Percentiles rank a stretch among this genome's conserved stretches.
phyloP scores from a whole-genome alignment of 2,888 invertebrate species.

The Miltochrista miniata region DNA sequence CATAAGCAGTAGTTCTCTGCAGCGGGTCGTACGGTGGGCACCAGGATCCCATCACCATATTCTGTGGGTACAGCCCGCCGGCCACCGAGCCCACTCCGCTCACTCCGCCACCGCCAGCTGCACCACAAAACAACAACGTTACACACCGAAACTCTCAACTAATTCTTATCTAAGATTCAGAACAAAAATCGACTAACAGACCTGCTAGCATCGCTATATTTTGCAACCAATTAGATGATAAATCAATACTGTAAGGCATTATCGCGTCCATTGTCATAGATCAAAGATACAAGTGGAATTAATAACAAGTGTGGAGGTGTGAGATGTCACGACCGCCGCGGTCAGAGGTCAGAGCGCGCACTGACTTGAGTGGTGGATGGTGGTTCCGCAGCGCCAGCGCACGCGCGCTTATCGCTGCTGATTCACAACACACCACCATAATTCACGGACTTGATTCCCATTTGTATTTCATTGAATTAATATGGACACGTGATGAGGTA shows the following conservation, averaged over 20 bases:
- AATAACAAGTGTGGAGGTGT: neutral
- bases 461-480: slow-evolving; percentile 8
- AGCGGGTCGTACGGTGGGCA: slow-evolving; percentile 91
- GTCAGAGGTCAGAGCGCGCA: slow-evolving; percentile 69
- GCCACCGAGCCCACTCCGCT: slow-evolving; percentile 74
- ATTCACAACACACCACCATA: slow-evolving; percentile 46
- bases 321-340: slow-evolving; percentile 48
- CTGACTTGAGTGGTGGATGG: slow-evolving; percentile 40
- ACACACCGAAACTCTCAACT: slow-evolving; percentile 1
- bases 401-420: slow-evolving; percentile 56
- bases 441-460: slow-evolving; percentile 21
- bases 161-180: neutral
- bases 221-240: slow-evolving; percentile 60
- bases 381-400: slow-evolving; percentile 21
- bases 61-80: slow-evolving; percentile 89
- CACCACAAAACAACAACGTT: slow-evolving; percentile 12
- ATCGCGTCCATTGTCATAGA: slow-evolving; percentile 45
- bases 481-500: slow-evolving; percentile 9
- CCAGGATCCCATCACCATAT: slow-evolving; percentile 91
- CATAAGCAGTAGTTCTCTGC: slow-evolving; percentile 92
- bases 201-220: slow-evolving; percentile 62
- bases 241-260: slow-evolving; percentile 24
- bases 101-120: slow-evolving; percentile 52
- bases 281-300: neutral
- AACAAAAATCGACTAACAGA: slow-evolving; percentile 15